Evolutionary conservation across 2,888 invertebrate genomes (phyloP), one percentile per base, ranked within the genome.

Genomic region (Vesta saturnalis): DNA sequence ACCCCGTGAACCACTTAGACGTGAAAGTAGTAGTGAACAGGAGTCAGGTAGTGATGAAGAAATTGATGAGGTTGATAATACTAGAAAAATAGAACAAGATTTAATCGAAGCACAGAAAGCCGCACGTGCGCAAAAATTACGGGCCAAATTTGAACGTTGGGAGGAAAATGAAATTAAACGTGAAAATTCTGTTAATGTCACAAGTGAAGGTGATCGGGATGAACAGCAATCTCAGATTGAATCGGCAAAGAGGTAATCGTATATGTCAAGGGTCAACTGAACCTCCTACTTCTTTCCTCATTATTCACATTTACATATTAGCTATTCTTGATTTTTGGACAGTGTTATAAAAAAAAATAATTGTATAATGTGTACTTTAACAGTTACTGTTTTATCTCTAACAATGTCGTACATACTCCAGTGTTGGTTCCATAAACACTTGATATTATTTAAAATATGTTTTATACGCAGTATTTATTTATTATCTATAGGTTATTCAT

Each of bases 101-200:
- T 72, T 82, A 52, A 67, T 82, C 16, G 82, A 82, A 74, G 92
- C 93, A 5, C 91, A 92, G 77, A 90, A 90, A 74, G 88, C 93
- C 0, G 95, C 94, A 0, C 89, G 94, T 73, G 95, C 96, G 16
- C 94, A 92, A 82, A 91, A 92, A 72, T 86, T 96, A 79, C 89
- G 94, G 76, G 94, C 91, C 70, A 94, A 95, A 81, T 96, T 96
- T 85, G 96, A 96, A 84, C 88, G 92, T 79, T 95, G 95, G 95
- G 91, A 92, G 79, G 88, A 90, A 1, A 86, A 88, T 56, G 92
- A 91, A 81, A 87, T 89, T 15, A 86, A 86, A 70, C 86, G 86
- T 8, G 88, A 90, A 81, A 81, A 82, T 78, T 77, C 85, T 72
- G 80, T 82, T 63, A 84, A 84, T 71, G 79, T 85, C 35, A 82